Evolutionary conservation across 2,888 invertebrate species (phyloP), one percentile per base, ranked within the genome.

Genomic region (Sphaerophoria taeniata): DNA sequence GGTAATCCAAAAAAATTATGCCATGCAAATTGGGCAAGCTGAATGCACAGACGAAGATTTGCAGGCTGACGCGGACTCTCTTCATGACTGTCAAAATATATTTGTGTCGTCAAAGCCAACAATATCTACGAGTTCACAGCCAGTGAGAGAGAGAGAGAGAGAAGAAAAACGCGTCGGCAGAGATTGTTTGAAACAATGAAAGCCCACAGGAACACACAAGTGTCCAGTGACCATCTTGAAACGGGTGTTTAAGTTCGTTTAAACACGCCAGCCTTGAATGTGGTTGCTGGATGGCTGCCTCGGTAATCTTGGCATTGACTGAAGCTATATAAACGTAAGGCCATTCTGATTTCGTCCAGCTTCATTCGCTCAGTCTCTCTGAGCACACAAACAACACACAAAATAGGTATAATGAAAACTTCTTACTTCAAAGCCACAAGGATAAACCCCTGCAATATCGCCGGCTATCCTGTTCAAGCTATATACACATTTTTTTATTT

Each of bases 261-360:
- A 58, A 70, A 69, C n/a, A 49, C 58, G 51, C 49, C 70, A 79
- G 74, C 84, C 84, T 84, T 80, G 75, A 84, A 80, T 71, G n/a
- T 71, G 53, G 79, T 74, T 53, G 43, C n/a, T n/a, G n/a, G n/a
- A n/a, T n/a, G n/a, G n/a, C n/a, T n/a, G n/a, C n/a, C 65, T 65
- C 24, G 47, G 74, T 71, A 75, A 71, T 84, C 65, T 65, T 33
- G 47, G 74, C 75, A 75, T 65, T 84, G 75, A 71, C 75, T 84
- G 36, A 47, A 45, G 43, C 12, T 70, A 58, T 7, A 56, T 63
- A 69, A 74, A 47, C 58, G 63, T 74, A 65, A 67, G 69, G 70
- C 70, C 60, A 74, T 83, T 76, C 60, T 76, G 3, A 3, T 11
- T 65, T 74, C 14, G 24, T 51, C 58, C 34, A 56, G 14, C 11